A percentile compares a stretch with the other conserved stretches of the same genome.
These are phyloP conservation scores for Morelia viridis DNA, from an alignment of 2,797 vertebrate genomes.

Conservation along the genomic window DNA sequence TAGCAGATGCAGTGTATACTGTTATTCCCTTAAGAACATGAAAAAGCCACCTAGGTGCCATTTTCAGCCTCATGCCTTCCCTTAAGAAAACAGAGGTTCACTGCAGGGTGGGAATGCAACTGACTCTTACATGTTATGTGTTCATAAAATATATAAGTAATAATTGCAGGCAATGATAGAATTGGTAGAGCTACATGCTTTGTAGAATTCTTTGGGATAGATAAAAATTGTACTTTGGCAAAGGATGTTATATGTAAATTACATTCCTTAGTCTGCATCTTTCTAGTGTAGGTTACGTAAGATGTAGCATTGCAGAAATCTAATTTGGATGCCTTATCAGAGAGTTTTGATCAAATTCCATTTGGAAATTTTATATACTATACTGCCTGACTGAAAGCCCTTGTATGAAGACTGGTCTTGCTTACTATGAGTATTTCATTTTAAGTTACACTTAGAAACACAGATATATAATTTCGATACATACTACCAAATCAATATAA, in stretches of 20 bases:
- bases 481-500: background rate
- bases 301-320: slow-evolving; percentile 31
- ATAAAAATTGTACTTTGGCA: slow-evolving; percentile 25
- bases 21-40: slow-evolving; percentile 49
- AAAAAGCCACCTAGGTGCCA: slow-evolving; percentile 56
- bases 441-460: slow-evolving; percentile 27
- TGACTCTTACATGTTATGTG: slow-evolving; percentile 9
- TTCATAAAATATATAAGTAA: slow-evolving; percentile 6
- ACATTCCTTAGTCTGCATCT: slow-evolving; percentile 49
- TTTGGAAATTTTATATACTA: slow-evolving; percentile 9
- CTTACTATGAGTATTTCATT: slow-evolving; percentile 35
- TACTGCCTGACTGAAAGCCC: background rate
- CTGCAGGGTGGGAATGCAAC: slow-evolving; percentile 9
- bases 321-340: slow-evolving; percentile 5
- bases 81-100: slow-evolving; percentile 40
- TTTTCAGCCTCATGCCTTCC: slow-evolving; percentile 62
- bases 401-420: slow-evolving; percentile 27
- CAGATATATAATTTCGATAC: slow-evolving; percentile 29
- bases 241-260: slow-evolving; percentile 34
- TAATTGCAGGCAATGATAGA: background rate
- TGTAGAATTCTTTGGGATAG: background rate
- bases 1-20: background rate
- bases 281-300: slow-evolving; percentile 52
- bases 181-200: slow-evolving; percentile 16
- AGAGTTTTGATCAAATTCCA: background rate